Conservation (phyloP, 2,113 vertebrate species). For the Mobula hypostoma region DNA sequence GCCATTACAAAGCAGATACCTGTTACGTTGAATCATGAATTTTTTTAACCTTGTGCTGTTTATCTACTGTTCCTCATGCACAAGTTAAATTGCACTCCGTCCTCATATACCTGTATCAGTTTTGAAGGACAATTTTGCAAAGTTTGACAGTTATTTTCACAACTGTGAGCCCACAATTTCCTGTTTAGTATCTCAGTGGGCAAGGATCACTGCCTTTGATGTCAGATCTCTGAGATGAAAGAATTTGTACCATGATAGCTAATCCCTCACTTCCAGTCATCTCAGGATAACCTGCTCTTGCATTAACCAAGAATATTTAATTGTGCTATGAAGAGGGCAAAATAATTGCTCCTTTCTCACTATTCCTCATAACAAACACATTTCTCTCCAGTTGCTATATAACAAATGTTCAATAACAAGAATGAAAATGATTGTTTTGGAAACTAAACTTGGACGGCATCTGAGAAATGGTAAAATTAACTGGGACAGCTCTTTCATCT, state of each 20-base stretch:
- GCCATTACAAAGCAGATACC: neutral
- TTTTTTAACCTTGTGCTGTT: neutral
- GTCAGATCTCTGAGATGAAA: neutral
- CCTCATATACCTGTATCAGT: neutral
- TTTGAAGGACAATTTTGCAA: neutral
- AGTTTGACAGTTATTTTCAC: neutral
- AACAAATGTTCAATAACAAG: neutral
- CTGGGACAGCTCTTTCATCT: neutral
- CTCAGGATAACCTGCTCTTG: neutral
- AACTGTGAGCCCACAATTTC: neutral
- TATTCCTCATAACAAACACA: neutral
- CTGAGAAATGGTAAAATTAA: neutral
- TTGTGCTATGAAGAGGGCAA: neutral
- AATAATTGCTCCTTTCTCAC: neutral
- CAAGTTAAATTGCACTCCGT: neutral
- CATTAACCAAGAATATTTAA: too few species aligned
- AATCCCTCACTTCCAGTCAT: neutral
- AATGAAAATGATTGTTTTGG: neutral
- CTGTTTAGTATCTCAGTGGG: neutral
- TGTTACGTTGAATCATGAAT: neutral
- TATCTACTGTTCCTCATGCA: neutral
- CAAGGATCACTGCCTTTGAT: constrained; percentile 1
- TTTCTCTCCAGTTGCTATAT: neutral
- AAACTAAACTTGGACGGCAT: neutral
- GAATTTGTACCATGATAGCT: neutral